Evolutionary conservation across 1,140 invertebrate species (phyloP), one percentile per base, ranked within the genome.

Genomic region (Hyles vespertilio): DNA sequence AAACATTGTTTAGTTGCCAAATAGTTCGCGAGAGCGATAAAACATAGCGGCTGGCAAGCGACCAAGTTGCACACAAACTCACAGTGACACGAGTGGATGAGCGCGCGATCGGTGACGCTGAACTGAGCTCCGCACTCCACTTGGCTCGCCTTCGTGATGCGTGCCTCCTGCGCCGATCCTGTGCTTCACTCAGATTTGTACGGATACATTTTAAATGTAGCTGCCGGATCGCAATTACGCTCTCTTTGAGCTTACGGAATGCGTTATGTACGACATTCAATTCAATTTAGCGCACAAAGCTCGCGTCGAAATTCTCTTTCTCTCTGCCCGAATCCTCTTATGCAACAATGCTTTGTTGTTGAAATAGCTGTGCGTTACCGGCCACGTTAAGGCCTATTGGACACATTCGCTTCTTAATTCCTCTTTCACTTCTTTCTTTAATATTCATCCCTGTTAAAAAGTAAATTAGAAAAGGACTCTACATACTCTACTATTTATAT

Each of bases 141-240:
- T 71, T 66, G 72, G 71, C 22, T 22, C 66, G 70, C 65, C 58
- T 10, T 46, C 62, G 51, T 56, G 53, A 56, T 50, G 54, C 70
- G 58, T 59, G 56, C 67, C 59, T 57, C 58, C 58, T 45, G 68
- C 6, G 51, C 67, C 47, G 22, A 69, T 74, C 69, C 61, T 56
- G 58, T 70, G 69, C 72, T 75, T 75, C 72, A 67, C 64, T 69
- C 67, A 74, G 73, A 88, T 85, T 84, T 84, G 77, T 81, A 79
- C 70, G 74, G 76, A 82, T 84, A 86, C 83, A 76, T 86, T 88
- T 83, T 79, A 84, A 88, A 88, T 88, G 76, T 80, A 81, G 78
- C 81, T 69, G 79, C 65, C 77, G 73, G 74, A 78, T 87, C 74
- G 79, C 79, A 87, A 85, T 85, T 84, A 87, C 78, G 81, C 78